Base-by-base conservation (phyloP, 2,113 vertebrate genomes). In the Pomatostomus ruficeps region DNA sequence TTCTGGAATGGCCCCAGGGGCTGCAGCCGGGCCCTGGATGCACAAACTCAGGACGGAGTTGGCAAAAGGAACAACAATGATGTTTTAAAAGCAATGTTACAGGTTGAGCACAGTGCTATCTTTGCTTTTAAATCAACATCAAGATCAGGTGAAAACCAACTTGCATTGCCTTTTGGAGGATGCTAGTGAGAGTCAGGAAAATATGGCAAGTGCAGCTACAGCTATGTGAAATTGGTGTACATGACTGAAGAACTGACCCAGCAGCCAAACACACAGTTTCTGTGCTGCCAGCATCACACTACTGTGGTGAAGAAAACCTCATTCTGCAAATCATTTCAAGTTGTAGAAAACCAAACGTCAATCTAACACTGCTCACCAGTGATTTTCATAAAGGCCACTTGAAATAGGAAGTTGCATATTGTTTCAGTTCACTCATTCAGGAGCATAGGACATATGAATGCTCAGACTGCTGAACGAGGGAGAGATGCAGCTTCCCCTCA, bases 41-140 rank as follows among this genome's bases (percentile, higher is more conserved):
- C 38, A 46, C 31, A 75, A 49, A 75, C 36, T 25, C 6, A 1
- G 49, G 43, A 72, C 1, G 0, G 11, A 61, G 12, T 25, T 0
- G 1, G 20, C 45, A 73, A 76, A 25, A 58, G 17, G 70, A 89
- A n/a, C 31, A 54, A 26, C 29, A 36, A 12, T 24, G 14, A 35
- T 1, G 0, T 59, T 91, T 79, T 48, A 57, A 78, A 93, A 89
- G 52, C 36, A 61, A 3, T 4, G 5, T 19, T 42, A 71, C 31
- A 42, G 38, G 62, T 16, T 23, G 11, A 89, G 45, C 17, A 43
- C 9, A 24, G 49, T 9, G 25, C 38, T 48, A 42, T 6, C 25
- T 71, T 72, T 3, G 1, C 35, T 78, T 48, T 61, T 51, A 68
- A 91, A 78, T 59, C 63, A 35, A 38, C 62, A 77, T 18, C 4